Conservation (phyloP, 2,797 vertebrate genomes). For the Myoxocephalus aenaeus region DNA sequence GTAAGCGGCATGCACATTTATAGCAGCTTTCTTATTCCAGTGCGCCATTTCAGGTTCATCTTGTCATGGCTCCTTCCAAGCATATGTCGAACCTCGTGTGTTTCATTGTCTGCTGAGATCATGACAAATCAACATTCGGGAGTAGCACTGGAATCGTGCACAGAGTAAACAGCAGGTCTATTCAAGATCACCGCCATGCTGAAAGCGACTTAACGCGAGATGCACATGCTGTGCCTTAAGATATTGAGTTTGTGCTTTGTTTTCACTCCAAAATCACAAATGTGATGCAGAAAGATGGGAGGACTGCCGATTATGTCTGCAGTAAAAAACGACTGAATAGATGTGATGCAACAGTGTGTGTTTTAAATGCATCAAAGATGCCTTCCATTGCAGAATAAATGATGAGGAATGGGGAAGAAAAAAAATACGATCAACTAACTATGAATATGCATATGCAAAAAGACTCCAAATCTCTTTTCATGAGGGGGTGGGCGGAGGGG, state of each 20-base stretch:
- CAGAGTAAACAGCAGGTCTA: constrained; percentile 64
- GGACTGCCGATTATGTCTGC: constrained; percentile 47
- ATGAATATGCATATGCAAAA: constrained; percentile 83
- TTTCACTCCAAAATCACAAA: constrained; percentile 73
- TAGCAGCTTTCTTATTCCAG: constrained; percentile 27
- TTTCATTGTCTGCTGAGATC: constrained; percentile 71
- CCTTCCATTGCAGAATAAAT: constrained; percentile 69
- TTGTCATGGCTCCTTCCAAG: constrained; percentile 69
- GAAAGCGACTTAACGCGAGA: constrained; percentile 64
- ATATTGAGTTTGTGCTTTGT: constrained; percentile 69
- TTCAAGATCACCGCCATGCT: constrained; percentile 64
- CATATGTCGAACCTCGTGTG: constrained; percentile 71
- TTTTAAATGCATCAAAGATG: constrained; percentile 67
- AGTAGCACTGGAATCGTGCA: constrained; percentile 40
- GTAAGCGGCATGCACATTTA: constrained; percentile 51
- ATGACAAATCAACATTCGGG: constrained; percentile 74
- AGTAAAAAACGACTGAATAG: constrained; percentile 59
- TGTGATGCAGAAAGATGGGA: constrained; percentile 61
- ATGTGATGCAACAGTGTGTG: constrained; percentile 64
- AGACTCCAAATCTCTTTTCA: constrained; percentile 80
- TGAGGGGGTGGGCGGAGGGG: constrained; percentile 43
- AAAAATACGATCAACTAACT: constrained; percentile 54
- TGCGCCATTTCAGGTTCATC: constrained; percentile 62
- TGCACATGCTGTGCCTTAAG: constrained; percentile 58
- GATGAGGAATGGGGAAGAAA: constrained; percentile 58